Evolutionary conservation across 2,888 invertebrate genomes (phyloP), one percentile per base, ranked within the genome.

Genomic region (Plebejus argus): DNA sequence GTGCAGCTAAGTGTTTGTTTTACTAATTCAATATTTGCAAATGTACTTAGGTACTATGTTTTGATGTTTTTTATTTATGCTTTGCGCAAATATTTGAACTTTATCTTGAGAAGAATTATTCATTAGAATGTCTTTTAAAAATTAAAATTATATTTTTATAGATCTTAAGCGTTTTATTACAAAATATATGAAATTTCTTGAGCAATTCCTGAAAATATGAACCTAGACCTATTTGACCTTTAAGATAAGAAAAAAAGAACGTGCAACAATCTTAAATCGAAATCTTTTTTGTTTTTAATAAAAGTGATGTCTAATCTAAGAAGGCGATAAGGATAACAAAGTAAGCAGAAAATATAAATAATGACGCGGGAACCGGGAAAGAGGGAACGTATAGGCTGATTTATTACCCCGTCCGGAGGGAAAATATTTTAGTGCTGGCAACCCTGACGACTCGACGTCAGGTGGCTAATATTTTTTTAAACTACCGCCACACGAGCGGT

Each of bases 261-360:
- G 53, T 49, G 49, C 28, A 53, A 49, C 74, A 49, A 23, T 72
- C 45, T 28, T 28, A 33, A 35, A 58, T 61, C 6, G 58, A 12
- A 35, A 76, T 33, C 75, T 28, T 76, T 76, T 76, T 58, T 75
- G 75, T 66, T 66, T 66, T 66, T 75, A 39, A 58, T 76, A 74
- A 76, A 76, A 58, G 76, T 76, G 39, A 61, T 61, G 76, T 76
- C 28, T 76, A 61, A 76, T 76, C 58, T 76, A 33, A 58, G 23
- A 76, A 76, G 39, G 61, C 76, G 56, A 76, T 76, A 76, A 76
- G 76, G 76, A 39, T 76, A 76, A 76, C 76, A 76, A 76, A 76
- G 76, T 76, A 76, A 76, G 76, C 76, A 76, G 76, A 76, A 76
- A 76, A 76, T 76, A 76, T 76, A 76, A 76, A 76, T 76, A 76